Evolutionary conservation across 1,140 invertebrate species (phyloP), one percentile per base, ranked within the genome.

Genomic region (Kradibia gibbosae): DNA sequence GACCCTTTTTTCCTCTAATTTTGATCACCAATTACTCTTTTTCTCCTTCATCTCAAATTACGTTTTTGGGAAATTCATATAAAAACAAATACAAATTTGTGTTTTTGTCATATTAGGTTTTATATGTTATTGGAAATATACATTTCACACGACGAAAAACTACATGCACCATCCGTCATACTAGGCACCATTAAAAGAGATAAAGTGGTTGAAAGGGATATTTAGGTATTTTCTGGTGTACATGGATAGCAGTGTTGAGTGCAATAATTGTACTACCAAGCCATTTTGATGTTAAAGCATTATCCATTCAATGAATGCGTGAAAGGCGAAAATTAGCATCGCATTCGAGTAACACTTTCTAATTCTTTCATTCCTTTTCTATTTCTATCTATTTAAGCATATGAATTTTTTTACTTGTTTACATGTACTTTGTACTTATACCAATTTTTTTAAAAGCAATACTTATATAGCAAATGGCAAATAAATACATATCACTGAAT

Each of bases 271-370:
- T 86, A 86, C 85, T 85, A 62, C 84, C 85, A 83, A 86, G 85
- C 85, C 85, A 88, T 87, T 88, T 88, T 88, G 87, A 88, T 88
- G 85, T 88, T 86, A 85, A 88, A 88, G 87, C 87, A 88, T 87
- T 88, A 88, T 88, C 86, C 86, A 83, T 84, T 83, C 48, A 39
- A 50, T 22, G 39, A 53, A 39, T 65, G 31, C 31, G 11, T 77
- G n/a, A 39, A 48, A 39, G 45, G 83, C 34, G 22, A 45, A 0
- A n/a, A 8, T 11, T 22, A 7, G 4, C 36, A 4, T 62, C 65
- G 25, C n/a, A 17, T 25, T 39, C 17, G 39, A 13, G 5, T 28
- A 31, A 39, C 15, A 53, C 48, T 67, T 25, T 25, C 42, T 50
- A 17, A 36, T 15, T 15, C 10, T 10, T 42, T 78, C 65, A 31